Base-by-base conservation (phyloP, 2,113 vertebrate species). In the Dunckerocampus dactyliophorus region DNA sequence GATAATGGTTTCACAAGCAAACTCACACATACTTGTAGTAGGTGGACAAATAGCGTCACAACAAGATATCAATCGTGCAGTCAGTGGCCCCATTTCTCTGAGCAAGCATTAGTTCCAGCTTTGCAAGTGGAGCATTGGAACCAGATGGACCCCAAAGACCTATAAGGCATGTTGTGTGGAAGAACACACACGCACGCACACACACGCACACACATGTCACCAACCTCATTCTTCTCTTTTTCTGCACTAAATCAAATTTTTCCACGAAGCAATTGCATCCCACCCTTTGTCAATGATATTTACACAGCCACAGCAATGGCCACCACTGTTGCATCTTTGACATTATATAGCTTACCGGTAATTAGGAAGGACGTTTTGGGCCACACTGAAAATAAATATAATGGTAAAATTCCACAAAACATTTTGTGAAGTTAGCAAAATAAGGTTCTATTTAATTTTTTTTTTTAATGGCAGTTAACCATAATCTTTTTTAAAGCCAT, bases 31-130 rank as follows among this genome's bases (percentile, higher is more conserved):
- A 77, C n/a, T n/a, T n/a, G n/a, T 49, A 53, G 68, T 62, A 79
- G 66, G 54, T 63, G 65, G 52, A 24, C 62, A 70, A 45, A 62
- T 16, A 64, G n/a, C 45, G 64, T 75, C 75, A 84, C 76, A 82
- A 73, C 71, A 70, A 77, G 61, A 70, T 78, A 87, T 88, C 86
- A 80, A 76, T 88, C 66, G 65, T 85, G 74, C 70, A 67, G 80
- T 62, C 69, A 19, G 56, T 72, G 80, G 75, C 82, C 75, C 77
- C 82, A 79, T 72, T 81, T 82, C 78, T 82, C 81, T 67, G 65
- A 70, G 62, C 76, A 75, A 31, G 63, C 61, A 89, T 90, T 90
- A 82, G 85, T 89, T 89, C 85, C 87, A 88, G 82, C 51, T 67
- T 60, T 75, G 69, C 83, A 75, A 84, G 71, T 72, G 75, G 59